Evolutionary conservation across 2,888 invertebrate species (phyloP), one percentile per base, ranked within the genome.

Genomic region (Metacarcinus magister): DNA sequence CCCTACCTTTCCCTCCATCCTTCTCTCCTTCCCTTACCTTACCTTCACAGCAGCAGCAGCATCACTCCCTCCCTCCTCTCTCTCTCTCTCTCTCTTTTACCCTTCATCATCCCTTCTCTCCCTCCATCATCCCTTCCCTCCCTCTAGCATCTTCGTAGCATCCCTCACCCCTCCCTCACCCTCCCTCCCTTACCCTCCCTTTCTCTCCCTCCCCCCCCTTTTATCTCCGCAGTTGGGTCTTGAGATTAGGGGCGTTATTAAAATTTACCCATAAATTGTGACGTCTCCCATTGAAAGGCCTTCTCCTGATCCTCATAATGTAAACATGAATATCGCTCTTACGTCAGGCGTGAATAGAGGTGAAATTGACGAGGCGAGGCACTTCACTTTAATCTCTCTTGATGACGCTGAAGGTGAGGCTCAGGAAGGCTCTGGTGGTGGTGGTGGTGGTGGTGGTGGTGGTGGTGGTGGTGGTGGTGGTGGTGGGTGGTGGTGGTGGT

Each of bases 181-280:
- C 43, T 39, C 44, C 44, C 91, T 32, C 54, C 7, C 87, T 19
- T 48, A 7, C 44, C 13, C 94, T 43, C 94, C 8, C 94, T 75
- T 23, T 60, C 43, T 39, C 44, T 16, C 75, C 8, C 23, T 32
- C 82, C 44, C 48, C 54, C 54, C 54, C 48, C 19, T 90, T 94
- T 39, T 90, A 89, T 94, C 94, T 94, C 54, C 54, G n/a, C 94
- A 94, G 94, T 94, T 48, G 54, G 94, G 89, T 48, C 90, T 94
- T 32, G 90, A 95, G 95, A 95, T 95, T 95, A 95, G 95, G 10
- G 32, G 67, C 95, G 95, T 95, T 95, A 95, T 95, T 95, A 95
- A 95, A 95, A 95, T 95, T 95, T 95, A 95, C 43, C 95, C 95
- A 95, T 95, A 95, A 95, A 95, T 95, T 95, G 95, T 93, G 46